A percentile compares a stretch with the other conserved stretches of the same genome.
Conservation (phyloP, 2,797 vertebrate species). For the Sebastiscus tertius region DNA sequence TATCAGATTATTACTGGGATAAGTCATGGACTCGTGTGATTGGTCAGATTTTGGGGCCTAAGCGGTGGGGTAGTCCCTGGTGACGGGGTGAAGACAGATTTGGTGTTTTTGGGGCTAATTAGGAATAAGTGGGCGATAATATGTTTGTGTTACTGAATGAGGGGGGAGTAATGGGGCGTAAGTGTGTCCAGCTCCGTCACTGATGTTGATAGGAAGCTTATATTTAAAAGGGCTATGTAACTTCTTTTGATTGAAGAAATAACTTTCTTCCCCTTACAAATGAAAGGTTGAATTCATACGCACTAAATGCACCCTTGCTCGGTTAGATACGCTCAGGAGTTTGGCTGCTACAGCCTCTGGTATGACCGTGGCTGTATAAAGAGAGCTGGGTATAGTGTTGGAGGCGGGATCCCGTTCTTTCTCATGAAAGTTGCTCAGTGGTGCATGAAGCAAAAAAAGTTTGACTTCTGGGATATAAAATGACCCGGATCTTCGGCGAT, state of each 20-base stretch:
- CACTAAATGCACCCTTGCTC: background rate
- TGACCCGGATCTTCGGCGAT: too few relatives aligned
- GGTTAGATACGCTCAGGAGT: background rate
- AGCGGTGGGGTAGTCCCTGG: background rate
- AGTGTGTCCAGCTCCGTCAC: background rate
- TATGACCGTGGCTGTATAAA: too few relatives aligned
- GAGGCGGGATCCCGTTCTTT: too few relatives aligned
- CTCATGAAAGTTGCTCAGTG: too few relatives aligned
- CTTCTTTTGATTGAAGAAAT: background rate
- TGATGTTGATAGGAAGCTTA: background rate
- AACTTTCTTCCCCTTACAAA: background rate
- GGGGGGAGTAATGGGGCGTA: background rate
- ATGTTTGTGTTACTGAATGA: slow-evolving; percentile 7
- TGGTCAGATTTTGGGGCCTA: slow-evolving; percentile 45
- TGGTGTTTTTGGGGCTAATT: slow-evolving; percentile 49
- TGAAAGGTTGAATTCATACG: background rate
- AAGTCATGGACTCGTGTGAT: slow-evolving; percentile 43
- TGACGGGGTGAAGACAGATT: slow-evolving; percentile 29
- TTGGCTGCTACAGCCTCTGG: too few relatives aligned
- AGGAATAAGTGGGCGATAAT: slow-evolving; percentile 44
- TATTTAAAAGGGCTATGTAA: background rate
- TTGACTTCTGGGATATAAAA: too few relatives aligned
- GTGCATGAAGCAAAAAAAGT: too few relatives aligned
- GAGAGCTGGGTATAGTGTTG: too few relatives aligned
- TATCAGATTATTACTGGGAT: slow-evolving; percentile 66